Evolutionary conservation across 2,113 vertebrate genomes (phyloP).

Genomic region (Oxygymnocypris stewartii): DNA sequence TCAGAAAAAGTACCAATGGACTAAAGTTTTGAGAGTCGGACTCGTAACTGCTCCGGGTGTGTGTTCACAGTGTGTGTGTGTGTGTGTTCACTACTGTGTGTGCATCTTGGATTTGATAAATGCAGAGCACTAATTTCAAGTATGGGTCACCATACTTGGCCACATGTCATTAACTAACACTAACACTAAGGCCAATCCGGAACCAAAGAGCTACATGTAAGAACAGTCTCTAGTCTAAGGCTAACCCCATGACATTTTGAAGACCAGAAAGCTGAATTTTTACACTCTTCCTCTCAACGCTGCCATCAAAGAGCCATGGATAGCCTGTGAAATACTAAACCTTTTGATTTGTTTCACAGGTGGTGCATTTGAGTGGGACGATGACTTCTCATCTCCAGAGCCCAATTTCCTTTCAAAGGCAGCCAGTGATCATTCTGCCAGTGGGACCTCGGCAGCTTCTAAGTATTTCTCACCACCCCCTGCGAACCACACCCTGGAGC

Average conservation of each 20-base stretch:
- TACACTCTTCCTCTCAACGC: not conserved
- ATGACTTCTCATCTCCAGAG: slow-evolving; percentile 87
- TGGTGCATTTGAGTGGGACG: slow-evolving; percentile 96
- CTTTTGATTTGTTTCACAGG: slow-evolving; percentile 69
- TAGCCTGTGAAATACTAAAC: not conserved
- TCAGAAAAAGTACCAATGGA: no score
- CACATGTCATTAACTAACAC: no score
- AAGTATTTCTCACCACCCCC: slow-evolving; percentile 86
- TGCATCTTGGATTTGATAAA: no score
- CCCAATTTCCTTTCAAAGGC: slow-evolving; percentile 83
- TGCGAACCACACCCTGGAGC: slow-evolving; percentile 72
- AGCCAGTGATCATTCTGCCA: slow-evolving; percentile 69
- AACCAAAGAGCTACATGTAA: not conserved
- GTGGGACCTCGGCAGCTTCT: slow-evolving; percentile 69
- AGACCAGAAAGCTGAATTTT: not conserved
- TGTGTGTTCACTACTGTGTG: no score
- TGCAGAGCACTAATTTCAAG: no score
- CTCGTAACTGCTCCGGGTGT: no score
- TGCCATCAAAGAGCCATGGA: not conserved
- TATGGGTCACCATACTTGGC: no score
- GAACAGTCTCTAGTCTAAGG: no score
- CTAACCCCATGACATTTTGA: not conserved
- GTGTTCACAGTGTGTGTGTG: no score
- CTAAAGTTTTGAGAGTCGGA: no score
- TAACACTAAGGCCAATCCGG: not conserved